phyloP scores from a whole-genome alignment of 1,140 invertebrate genomes.

The Samia ricini region DNA sequence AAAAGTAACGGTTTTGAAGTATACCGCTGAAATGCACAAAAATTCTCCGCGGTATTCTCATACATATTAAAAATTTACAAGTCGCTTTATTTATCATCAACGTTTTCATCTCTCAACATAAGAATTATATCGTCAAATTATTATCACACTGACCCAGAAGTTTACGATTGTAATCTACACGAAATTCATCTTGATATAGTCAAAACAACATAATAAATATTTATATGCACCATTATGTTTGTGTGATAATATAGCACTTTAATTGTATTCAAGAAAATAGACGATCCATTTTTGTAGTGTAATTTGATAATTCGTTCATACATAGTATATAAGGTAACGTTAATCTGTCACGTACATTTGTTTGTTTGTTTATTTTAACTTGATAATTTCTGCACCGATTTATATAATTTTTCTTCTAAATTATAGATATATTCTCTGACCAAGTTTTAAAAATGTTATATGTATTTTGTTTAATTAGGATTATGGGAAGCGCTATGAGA shows the following conservation, averaged over 20 bases:
- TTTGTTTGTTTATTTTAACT: too few relatives aligned
- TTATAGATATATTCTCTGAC: too few relatives aligned
- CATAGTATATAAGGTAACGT: too few relatives aligned
- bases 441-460: too few relatives aligned
- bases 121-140: conserved; percentile 32
- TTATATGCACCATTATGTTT: neutral
- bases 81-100: conserved; percentile 31
- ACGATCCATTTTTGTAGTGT: neutral
- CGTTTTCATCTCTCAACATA: conserved; percentile 34
- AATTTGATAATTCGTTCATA: too few relatives aligned
- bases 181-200: neutral
- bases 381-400: too few relatives aligned
- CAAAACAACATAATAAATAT: neutral
- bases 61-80: conserved; percentile 15
- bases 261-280: neutral
- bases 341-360: too few relatives aligned
- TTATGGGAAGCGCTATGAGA: too few relatives aligned
- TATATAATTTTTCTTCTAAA: too few relatives aligned
- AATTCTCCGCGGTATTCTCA: conserved; percentile 39
- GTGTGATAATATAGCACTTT: neutral
- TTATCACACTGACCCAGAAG: conserved; percentile 24
- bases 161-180: conserved; percentile 16
- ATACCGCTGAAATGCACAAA: conserved; percentile 44
- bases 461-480: too few relatives aligned
- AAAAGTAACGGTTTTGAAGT: conserved; percentile 33